Percentiles rank a stretch among this genome's conserved stretches.
Conservation (phyloP, 2,888 invertebrate species). For the Thalpophila matura region DNA sequence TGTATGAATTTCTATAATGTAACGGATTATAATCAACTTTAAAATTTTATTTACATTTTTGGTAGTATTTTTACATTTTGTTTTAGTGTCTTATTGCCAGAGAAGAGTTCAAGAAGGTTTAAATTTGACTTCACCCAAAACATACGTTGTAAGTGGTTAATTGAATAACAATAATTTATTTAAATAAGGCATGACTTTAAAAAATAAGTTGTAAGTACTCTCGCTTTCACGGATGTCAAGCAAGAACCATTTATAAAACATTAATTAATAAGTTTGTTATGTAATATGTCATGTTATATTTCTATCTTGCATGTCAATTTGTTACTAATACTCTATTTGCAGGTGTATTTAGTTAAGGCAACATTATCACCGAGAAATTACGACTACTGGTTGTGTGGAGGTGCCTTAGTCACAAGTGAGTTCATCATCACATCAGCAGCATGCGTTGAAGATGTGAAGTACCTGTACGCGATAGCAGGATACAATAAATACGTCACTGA, state of each 20-base stretch:
- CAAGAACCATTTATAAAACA: too few relatives aligned
- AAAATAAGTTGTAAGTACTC: too few relatives aligned
- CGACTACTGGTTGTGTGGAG: slow-evolving; percentile 70
- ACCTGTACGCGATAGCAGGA: slow-evolving; percentile 70
- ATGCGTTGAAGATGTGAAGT: slow-evolving; percentile 67
- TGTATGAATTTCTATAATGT: too few relatives aligned
- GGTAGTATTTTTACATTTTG: neutral
- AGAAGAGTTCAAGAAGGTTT: slow-evolving; percentile 51
- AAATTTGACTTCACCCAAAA: slow-evolving; percentile 25
- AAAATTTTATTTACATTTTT: too few relatives aligned
- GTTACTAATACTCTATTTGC: slow-evolving; percentile 13
- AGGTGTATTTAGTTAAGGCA: slow-evolving; percentile 68
- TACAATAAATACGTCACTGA: slow-evolving; percentile 67
- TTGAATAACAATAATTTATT: too few relatives aligned
- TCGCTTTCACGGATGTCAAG: too few relatives aligned
- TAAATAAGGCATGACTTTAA: too few relatives aligned
- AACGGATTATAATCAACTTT: too few relatives aligned
- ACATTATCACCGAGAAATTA: slow-evolving; percentile 45
- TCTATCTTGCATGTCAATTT: too few relatives aligned
- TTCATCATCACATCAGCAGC: slow-evolving; percentile 70
- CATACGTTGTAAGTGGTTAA: slow-evolving; percentile 61
- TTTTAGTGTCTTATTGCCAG: slow-evolving; percentile 34
- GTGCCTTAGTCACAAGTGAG: slow-evolving; percentile 59
- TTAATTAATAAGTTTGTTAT: too few relatives aligned
- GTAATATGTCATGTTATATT: too few relatives aligned